These are phyloP conservation scores for Atopsyche davidsoni DNA, from an alignment of 1,140 invertebrate species.

Conservation along the genomic window DNA sequence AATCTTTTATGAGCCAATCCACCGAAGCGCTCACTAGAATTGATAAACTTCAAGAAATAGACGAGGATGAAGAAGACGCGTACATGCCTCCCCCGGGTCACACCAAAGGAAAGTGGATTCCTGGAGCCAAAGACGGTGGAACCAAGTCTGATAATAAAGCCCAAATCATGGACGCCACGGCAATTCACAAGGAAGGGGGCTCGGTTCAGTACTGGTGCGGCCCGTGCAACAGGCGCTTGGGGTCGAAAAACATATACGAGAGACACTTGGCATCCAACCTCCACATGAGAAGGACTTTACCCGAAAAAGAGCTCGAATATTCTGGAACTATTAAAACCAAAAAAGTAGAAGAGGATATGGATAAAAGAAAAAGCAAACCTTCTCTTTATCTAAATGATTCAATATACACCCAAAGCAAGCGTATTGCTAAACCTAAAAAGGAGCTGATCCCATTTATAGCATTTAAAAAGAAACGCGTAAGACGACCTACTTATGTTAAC, in stretches of 20 bases:
- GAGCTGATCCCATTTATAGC: slow-evolving; percentile 30
- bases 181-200: slow-evolving; percentile 44
- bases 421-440: slow-evolving; percentile 30
- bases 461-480: slow-evolving; percentile 47
- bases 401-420: slow-evolving; percentile 33
- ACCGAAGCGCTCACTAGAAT: slow-evolving; percentile 31
- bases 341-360: slow-evolving; percentile 32
- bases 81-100: slow-evolving; percentile 58
- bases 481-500: slow-evolving; percentile 52
- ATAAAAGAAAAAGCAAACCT: slow-evolving; percentile 37
- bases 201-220: slow-evolving; percentile 69
- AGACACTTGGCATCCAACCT: slow-evolving; percentile 67
- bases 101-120: slow-evolving; percentile 73
- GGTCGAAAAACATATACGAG: slow-evolving; percentile 65
- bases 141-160: slow-evolving; percentile 42
- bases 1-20: slow-evolving; percentile 34
- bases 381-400: slow-evolving; percentile 36
- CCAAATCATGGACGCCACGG: slow-evolving; percentile 45
- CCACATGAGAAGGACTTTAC: slow-evolving; percentile 62
- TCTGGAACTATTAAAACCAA: slow-evolving; percentile 41
- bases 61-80: slow-evolving; percentile 41
- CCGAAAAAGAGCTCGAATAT: slow-evolving; percentile 59
- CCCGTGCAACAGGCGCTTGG: slow-evolving; percentile 67
- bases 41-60: slow-evolving; percentile 32
- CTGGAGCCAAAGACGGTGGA: slow-evolving; percentile 51